Evolutionary conservation across 1,140 invertebrate genomes (phyloP).

Genomic region (Marisa cornuarietis): DNA sequence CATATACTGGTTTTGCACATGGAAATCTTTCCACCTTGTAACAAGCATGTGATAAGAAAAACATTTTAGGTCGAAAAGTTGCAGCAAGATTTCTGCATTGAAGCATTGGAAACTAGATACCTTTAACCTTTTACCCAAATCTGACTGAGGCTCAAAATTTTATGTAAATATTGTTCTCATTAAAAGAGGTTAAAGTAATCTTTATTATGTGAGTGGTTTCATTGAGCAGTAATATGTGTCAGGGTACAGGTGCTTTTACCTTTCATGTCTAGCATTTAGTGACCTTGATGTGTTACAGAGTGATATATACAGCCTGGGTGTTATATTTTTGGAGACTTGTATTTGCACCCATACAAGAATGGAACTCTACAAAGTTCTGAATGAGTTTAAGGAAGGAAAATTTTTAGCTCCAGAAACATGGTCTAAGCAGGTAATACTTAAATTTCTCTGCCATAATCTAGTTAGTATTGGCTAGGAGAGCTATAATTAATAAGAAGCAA

Average conservation of each 20-base stretch:
- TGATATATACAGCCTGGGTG: slow-evolving; percentile 11
- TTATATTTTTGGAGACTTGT: background rate
- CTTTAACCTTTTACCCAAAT: background rate
- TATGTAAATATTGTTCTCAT: slow-evolving; percentile 10
- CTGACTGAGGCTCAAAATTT: background rate
- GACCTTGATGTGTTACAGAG: background rate
- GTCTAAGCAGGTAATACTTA: background rate
- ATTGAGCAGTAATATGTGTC: background rate
- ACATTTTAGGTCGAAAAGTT: background rate
- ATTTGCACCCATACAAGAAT: background rate
- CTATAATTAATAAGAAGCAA: too few relatives aligned
- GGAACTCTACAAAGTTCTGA: background rate
- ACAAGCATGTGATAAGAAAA: background rate
- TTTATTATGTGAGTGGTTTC: too few relatives aligned
- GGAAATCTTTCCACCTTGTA: too few relatives aligned
- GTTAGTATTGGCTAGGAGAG: too few relatives aligned
- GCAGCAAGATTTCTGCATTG: background rate
- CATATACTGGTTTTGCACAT: too few relatives aligned
- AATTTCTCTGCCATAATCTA: background rate
- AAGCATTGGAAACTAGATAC: background rate
- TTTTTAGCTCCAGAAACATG: background rate
- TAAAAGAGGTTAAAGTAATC: slow-evolving; percentile 1
- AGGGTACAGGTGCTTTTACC: background rate
- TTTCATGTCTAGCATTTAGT: background rate
- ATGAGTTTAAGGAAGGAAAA: background rate